Percentiles rank a stretch among this genome's conserved stretches.
Conservation (phyloP, 2,113 vertebrate species). For the Desmodus rotundus region DNA sequence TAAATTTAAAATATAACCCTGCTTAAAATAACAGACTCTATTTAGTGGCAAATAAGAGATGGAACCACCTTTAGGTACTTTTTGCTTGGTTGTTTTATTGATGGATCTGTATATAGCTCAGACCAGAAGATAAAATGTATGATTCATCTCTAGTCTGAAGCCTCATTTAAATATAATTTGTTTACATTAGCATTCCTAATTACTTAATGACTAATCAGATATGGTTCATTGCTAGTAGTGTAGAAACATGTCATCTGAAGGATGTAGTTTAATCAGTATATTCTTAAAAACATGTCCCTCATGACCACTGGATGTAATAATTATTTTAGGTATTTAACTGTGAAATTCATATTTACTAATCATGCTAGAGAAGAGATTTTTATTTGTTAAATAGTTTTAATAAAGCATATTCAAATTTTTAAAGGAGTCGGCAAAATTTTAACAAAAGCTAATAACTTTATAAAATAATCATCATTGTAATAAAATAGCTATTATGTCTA, state of each 20-base stretch:
- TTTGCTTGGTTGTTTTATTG: conserved; percentile 64
- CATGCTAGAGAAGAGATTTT: conserved; percentile 64
- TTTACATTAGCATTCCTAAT: conserved; percentile 99
- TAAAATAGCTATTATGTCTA: conserved; percentile 49
- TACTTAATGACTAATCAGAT: conserved; percentile 98
- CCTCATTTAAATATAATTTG: conserved; percentile 91
- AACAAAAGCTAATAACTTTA: conserved; percentile 67
- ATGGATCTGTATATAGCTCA: conserved; percentile 80
- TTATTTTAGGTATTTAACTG: conserved; percentile 91
- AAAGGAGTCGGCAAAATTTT: conserved; percentile 67
- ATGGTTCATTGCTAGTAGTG: conserved; percentile 92
- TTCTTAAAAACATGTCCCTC: conserved; percentile 90
- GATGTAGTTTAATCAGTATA: conserved; percentile 94
- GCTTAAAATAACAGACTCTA: neutral
- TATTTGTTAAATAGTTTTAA: conserved; percentile 67
- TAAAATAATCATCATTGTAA: conserved; percentile 53
- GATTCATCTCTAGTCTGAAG: conserved; percentile 82
- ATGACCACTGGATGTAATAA: conserved; percentile 86
- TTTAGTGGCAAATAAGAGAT: neutral
- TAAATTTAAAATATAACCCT: neutral
- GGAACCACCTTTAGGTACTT: neutral
- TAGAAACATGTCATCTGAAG: conserved; percentile 91
- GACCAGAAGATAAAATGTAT: conserved; percentile 79
- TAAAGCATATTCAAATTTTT: conserved; percentile 67
- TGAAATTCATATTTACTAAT: conserved; percentile 87